phyloP scores from a whole-genome alignment of 2,888 invertebrate species.

The Beris chalybata region DNA sequence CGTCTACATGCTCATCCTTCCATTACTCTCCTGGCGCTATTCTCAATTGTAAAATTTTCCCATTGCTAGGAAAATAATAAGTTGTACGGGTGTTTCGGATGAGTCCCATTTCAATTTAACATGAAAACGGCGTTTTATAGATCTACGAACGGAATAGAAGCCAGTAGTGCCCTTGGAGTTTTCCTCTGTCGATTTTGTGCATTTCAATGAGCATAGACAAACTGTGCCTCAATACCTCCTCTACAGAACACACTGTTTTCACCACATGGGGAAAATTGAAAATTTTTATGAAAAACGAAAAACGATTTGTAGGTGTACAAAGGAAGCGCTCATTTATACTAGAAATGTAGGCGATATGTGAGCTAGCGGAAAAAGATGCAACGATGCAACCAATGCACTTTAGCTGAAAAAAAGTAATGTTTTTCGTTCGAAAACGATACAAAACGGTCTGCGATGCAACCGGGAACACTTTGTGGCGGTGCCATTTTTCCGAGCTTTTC shows the following conservation, averaged over 20 bases:
- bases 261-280: conserved; percentile 40
- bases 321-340: conserved; percentile 35
- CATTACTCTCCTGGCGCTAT: too few relatives aligned
- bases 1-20: too few relatives aligned
- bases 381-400: conserved; percentile 12
- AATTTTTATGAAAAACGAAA: conserved; percentile 26
- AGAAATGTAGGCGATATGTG: conserved; percentile 12
- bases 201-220: too few relatives aligned
- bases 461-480: conserved; percentile 18
- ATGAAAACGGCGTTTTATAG: too few relatives aligned
- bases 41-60: too few relatives aligned
- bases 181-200: too few relatives aligned
- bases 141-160: too few relatives aligned
- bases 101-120: too few relatives aligned
- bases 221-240: too few relatives aligned
- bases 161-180: too few relatives aligned
- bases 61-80: too few relatives aligned
- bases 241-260: conserved; percentile 19
- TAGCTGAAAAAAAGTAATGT: conserved; percentile 20
- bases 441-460: conserved; percentile 31
- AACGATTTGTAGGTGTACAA: conserved; percentile 31
- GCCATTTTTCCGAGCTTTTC: neutral
- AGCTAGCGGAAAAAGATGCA: conserved; percentile 13
- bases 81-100: too few relatives aligned
- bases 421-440: conserved; percentile 28